Conservation (phyloP, 2,113 vertebrate species). For the Anoplopoma fimbria region DNA sequence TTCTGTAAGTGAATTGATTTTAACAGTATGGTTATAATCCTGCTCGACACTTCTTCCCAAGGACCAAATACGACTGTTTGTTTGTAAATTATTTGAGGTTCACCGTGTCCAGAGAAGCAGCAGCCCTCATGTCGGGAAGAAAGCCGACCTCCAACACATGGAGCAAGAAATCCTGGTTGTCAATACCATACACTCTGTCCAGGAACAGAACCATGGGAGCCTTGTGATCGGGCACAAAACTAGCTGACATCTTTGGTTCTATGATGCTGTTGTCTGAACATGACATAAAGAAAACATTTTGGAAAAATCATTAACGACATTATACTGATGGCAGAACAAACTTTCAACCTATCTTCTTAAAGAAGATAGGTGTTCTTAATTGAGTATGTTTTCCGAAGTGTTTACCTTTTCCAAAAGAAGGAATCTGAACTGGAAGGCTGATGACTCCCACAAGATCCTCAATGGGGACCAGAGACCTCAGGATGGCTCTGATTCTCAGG, state of each 20-base stretch:
- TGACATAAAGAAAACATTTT: background rate
- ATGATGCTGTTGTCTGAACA: constrained; percentile 89
- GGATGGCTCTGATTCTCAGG: constrained; percentile 92
- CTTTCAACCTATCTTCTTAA: too few relatives aligned
- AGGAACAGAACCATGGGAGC: constrained; percentile 95
- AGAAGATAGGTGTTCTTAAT: too few relatives aligned
- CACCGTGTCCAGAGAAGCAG: constrained; percentile 94
- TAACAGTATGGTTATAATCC: background rate
- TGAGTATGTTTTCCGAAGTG: background rate
- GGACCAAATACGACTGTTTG: background rate
- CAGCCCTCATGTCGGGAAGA: constrained; percentile 95
- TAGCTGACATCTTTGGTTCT: constrained; percentile 96
- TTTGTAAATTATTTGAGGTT: constrained; percentile 49
- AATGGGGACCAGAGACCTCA: constrained; percentile 92
- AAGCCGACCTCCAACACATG: constrained; percentile 95
- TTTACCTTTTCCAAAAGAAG: constrained; percentile 92
- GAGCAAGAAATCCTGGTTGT: constrained; percentile 94
- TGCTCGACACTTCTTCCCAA: background rate
- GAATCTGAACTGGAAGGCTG: constrained; percentile 93
- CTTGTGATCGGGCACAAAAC: constrained; percentile 96
- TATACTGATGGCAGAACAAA: background rate
- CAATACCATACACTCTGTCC: constrained; percentile 95
- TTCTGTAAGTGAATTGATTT: background rate
- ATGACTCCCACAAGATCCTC: constrained; percentile 95
- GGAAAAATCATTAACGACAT: background rate